Evolutionary conservation across 2,113 vertebrate genomes (phyloP), one percentile per base, ranked within the genome.

Genomic region (Anolis carolinensis): DNA sequence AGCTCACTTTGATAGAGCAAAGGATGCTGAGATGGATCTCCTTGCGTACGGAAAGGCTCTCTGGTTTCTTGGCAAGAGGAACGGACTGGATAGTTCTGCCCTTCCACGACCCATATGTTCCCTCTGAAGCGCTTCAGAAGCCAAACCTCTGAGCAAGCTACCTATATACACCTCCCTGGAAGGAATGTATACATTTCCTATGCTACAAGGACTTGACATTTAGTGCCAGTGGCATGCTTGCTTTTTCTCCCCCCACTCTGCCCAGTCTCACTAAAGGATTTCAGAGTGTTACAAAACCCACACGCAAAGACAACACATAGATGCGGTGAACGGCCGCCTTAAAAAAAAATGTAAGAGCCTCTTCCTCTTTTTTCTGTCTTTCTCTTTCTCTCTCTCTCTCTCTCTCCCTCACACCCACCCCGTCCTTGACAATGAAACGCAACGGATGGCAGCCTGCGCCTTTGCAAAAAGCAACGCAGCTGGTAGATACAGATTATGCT

Each of bases 351-450:
- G 20, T 48, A 30, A 25, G 74, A 50, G 34, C 71, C 55, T 81
- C 62, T 59, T 39, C 18, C 32, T 34, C 30, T 30, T 55, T 77
- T 74, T 52, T 48, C 30, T n/a, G n/a, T n/a, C n/a, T n/a, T n/a
- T n/a, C n/a, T n/a, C 25, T 63, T 36, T 23, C 36, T 48, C 71
- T n/a, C 30, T 36, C 68, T 27, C 65, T 5, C 18, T 0, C 20
- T 62, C 50, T 39, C 16, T 4, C 18, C 32, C 36, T 14, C 13
- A 14, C 62, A 18, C 80, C 65, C 65, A 68, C 27, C 63, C 71
- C 67, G 71, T 36, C 85, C 79, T 86, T 86, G 85, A 81, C 70
- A 86, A 86, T 81, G 79, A 52, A 81, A 67, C 21, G 5, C 78
- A 86, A 50, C 1, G n/a, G 75, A 85, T 78, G 63, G 63, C 44